These are phyloP conservation scores for Siphamia tubifer DNA, from an alignment of 2,113 vertebrate genomes.

Conservation along the genomic window DNA sequence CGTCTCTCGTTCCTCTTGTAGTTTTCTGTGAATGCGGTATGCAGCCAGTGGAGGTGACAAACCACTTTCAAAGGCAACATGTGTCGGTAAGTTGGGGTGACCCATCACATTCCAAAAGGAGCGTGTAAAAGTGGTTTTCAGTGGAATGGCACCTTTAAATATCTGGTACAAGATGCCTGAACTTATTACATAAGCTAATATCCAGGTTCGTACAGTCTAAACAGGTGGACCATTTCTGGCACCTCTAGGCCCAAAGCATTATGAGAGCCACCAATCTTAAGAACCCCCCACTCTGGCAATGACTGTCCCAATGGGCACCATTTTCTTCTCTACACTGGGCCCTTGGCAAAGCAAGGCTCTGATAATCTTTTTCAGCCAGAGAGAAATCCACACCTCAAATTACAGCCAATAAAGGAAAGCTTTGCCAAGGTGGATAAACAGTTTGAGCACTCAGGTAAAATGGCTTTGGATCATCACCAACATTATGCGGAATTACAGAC, in stretches of 20 bases:
- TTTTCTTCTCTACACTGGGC: conserved; percentile 32
- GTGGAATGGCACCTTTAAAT: too few relatives aligned
- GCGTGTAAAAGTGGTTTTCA: too few relatives aligned
- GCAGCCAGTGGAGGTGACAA: too few relatives aligned
- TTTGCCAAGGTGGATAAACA: conserved; percentile 55
- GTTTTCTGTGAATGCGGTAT: too few relatives aligned
- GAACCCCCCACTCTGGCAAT: conserved; percentile 29
- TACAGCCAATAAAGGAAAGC: conserved; percentile 45
- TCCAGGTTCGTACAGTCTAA: background rate
- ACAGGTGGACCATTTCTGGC: conserved; percentile 14
- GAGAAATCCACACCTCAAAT: conserved; percentile 60
- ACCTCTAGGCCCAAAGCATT: conserved; percentile 15
- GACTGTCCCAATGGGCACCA: conserved; percentile 24
- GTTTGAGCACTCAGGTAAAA: conserved; percentile 52
- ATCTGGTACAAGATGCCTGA: too few relatives aligned
- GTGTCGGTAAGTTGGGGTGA: too few relatives aligned
- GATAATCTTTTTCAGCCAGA: conserved; percentile 49
- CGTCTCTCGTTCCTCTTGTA: too few relatives aligned
- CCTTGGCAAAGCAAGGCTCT: conserved; percentile 48
- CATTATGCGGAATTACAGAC: conserved; percentile 20
- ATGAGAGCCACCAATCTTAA: conserved; percentile 37
- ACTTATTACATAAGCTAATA: background rate
- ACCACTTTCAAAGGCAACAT: too few relatives aligned
- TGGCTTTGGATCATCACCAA: conserved; percentile 29
- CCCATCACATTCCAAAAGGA: too few relatives aligned